Percentiles rank a stretch among this genome's conserved stretches.
These are phyloP conservation scores for Nebria brevicollis DNA, from an alignment of 2,888 invertebrate species.

Conservation along the genomic window DNA sequence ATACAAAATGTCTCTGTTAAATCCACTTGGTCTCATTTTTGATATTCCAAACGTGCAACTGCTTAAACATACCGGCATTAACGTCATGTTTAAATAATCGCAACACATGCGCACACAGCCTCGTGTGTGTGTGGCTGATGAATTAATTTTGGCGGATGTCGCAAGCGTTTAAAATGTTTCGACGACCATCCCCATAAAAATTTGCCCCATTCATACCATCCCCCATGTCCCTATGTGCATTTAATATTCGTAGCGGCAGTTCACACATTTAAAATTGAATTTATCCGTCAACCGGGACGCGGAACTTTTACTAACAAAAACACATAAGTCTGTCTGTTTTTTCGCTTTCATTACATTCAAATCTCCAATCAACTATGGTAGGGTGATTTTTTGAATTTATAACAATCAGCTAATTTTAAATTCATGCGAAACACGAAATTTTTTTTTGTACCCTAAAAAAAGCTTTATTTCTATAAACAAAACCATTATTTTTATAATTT, in stretches of 20 bases:
- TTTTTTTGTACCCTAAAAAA: too few species aligned
- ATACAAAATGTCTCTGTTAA: slow-evolving; percentile 11
- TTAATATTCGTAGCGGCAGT: slow-evolving; percentile 40
- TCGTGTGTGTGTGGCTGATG: slow-evolving; percentile 18
- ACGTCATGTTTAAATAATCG: slow-evolving; percentile 12
- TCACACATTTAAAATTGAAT: slow-evolving; percentile 46
- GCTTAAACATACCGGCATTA: slow-evolving; percentile 19
- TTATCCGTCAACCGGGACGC: slow-evolving; percentile 3
- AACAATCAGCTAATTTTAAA: background rate
- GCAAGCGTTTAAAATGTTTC: slow-evolving; percentile 34
- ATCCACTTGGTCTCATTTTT: slow-evolving; percentile 19
- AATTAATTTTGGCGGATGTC: slow-evolving; percentile 32
- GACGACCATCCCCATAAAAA: slow-evolving; percentile 16
- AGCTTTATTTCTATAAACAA: too few species aligned
- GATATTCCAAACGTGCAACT: slow-evolving; percentile 23
- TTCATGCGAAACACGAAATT: too few species aligned
- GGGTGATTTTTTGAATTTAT: background rate
- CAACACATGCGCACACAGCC: background rate
- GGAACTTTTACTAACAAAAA: background rate
- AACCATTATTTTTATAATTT: too few species aligned
- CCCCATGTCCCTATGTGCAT: slow-evolving; percentile 18
- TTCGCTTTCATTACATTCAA: background rate
- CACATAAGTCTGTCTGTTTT: background rate
- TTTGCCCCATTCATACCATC: slow-evolving; percentile 32
- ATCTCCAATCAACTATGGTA: background rate